Conservation (phyloP, 2,888 invertebrate genomes). For the Yponomeuta cagnagella region DNA sequence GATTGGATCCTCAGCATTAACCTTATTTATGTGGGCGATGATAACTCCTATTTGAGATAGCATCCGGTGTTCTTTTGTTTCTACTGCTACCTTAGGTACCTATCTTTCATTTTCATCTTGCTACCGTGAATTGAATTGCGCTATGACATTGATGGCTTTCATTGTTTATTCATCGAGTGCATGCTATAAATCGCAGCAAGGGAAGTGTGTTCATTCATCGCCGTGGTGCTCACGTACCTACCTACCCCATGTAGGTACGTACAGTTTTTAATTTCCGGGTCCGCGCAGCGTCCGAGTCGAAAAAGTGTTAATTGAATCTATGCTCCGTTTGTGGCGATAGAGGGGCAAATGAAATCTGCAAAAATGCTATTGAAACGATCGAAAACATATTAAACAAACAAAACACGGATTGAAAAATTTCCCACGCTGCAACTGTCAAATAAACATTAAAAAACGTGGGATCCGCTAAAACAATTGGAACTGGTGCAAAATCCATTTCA, state of each 20-base stretch:
- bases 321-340: conserved; percentile 33
- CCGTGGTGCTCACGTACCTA: conserved; percentile 1
- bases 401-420: neutral
- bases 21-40: conserved; percentile 47
- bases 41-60: conserved; percentile 22
- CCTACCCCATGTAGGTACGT: conserved; percentile 26
- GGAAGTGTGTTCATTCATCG: conserved; percentile 14
- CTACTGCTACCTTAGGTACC: neutral
- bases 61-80: neutral
- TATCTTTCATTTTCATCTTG: conserved; percentile 4
- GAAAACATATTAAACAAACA: neutral
- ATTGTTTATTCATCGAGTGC: conserved; percentile 17
- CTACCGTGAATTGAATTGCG: neutral
- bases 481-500: neutral
- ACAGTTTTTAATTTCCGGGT: conserved; percentile 71
- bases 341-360: conserved; percentile 9
- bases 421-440: neutral
- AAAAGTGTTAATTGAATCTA: conserved; percentile 68
- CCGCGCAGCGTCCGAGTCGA: conserved; percentile 53
- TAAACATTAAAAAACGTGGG: conserved; percentile 6
- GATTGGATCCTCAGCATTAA: conserved; percentile 57
- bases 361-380: conserved; percentile 4
- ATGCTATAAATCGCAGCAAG: conserved; percentile 19
- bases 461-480: neutral
- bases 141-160: conserved; percentile 7